Conservation (phyloP, 2,113 vertebrate genomes). For the Oncorhynchus kisutch region DNA sequence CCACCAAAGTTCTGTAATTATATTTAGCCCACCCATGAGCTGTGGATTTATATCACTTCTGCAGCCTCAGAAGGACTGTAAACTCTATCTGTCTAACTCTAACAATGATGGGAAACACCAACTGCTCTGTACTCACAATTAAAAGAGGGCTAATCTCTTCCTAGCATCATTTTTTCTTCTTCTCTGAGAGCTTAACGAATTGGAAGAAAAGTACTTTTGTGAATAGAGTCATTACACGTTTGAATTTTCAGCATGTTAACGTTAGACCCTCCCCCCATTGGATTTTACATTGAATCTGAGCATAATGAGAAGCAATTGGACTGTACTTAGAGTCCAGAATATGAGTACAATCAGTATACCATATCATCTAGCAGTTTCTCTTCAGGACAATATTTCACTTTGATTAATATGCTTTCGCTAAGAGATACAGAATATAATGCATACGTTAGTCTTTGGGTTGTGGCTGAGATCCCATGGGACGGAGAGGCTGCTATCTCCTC, state of each 20-base stretch:
- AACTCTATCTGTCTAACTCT: not conserved
- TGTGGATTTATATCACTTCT: not conserved
- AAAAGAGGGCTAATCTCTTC: not conserved
- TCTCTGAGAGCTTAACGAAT: not conserved
- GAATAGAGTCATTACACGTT: not conserved
- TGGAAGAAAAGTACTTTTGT: not conserved
- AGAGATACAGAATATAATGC: not conserved
- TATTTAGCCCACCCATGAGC: not conserved
- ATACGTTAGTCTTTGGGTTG: no score
- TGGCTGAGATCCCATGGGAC: conserved; percentile 9
- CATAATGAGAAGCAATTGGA: not conserved
- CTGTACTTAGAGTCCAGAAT: not conserved
- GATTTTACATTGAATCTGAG: not conserved
- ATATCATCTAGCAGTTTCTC: no score
- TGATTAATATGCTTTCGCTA: not conserved
- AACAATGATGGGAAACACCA: not conserved
- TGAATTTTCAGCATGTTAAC: not conserved
- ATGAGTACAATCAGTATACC: no score
- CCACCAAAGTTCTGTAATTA: not conserved
- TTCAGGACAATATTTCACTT: not conserved
- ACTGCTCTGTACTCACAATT: not conserved
- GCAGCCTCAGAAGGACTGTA: not conserved
- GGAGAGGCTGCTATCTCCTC: not conserved
- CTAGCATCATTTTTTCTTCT: not conserved
- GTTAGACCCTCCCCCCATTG: not conserved